phyloP scores from a whole-genome alignment of 1,140 invertebrate species.

The Papilio helenus region DNA sequence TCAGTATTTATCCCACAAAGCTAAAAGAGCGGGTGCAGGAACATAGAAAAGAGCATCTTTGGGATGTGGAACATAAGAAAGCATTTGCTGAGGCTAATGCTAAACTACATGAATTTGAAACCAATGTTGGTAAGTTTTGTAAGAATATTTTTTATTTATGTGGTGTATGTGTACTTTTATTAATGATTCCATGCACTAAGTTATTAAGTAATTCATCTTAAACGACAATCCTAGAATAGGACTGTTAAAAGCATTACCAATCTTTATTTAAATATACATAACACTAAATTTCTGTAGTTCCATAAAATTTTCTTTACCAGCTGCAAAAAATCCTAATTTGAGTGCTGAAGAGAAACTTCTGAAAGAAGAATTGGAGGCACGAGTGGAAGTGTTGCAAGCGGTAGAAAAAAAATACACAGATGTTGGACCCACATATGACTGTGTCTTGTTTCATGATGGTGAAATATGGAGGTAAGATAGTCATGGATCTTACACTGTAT shows the following conservation, averaged over 20 bases:
- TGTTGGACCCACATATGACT: constrained; percentile 95
- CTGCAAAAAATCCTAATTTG: constrained; percentile 72
- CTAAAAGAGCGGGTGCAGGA: constrained; percentile 93
- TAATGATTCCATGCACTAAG: too few relatives aligned
- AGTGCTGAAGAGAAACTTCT: constrained; percentile 90
- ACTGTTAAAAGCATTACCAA: too few relatives aligned
- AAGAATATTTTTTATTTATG: constrained; percentile 24
- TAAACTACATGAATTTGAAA: constrained; percentile 89
- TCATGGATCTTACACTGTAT: background rate
- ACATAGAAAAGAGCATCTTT: constrained; percentile 92
- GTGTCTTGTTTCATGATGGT: constrained; percentile 92
- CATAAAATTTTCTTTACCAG: constrained; percentile 46
- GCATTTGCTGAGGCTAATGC: constrained; percentile 90
- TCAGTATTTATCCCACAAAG: constrained; percentile 93
- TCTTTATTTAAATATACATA: too few relatives aligned
- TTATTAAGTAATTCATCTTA: too few relatives aligned
- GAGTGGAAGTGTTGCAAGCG: constrained; percentile 91
- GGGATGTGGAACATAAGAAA: constrained; percentile 92
- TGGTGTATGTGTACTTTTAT: too few relatives aligned
- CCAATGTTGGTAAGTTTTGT: constrained; percentile 77
- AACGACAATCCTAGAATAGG: too few relatives aligned
- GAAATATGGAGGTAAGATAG: constrained; percentile 72
- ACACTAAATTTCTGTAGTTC: background rate
- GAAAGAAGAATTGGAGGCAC: constrained; percentile 95
- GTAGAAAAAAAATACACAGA: constrained; percentile 96